Base-by-base conservation (phyloP, 2,113 vertebrate species). In the Corythaeola cristata region DNA sequence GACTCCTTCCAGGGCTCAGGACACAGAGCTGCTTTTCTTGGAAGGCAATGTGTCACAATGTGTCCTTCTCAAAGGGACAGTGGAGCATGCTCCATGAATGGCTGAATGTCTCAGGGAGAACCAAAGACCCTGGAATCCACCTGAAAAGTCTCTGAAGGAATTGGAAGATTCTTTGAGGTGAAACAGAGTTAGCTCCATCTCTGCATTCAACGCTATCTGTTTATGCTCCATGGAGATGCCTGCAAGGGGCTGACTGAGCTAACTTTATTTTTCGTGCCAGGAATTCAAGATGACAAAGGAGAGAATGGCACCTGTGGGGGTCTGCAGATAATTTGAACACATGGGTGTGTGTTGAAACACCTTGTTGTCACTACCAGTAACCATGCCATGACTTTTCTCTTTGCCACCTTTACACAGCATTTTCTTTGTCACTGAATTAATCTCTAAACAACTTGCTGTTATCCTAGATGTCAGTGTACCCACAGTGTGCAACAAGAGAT, bases 331-430 rank as follows among this genome's bases (percentile, higher is more conserved):
- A 74, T 68, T 50, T 3, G 12, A 62, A 37, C 16, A 10, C 33
- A 32, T 13, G 21, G 13, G 12, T 44, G 35, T 41, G 78, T 33
- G 52, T 55, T 49, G 35, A 58, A 86, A 85, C 92, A 35, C 21
- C 35, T 92, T 93, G 71, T 91, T 94, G 95, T 90, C 88, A 73
- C 66, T 92, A 87, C 74, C 76, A 62, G 95, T 90, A 93, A 76
- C 90, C 84, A 92, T 72, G 88, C 86, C 45, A 75, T 4, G 21
- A 27, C 32, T 87, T 85, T 89, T 94, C 58, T 95, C 32, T 85
- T 94, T 94, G 75, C 78, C 52, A 79, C 26, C 30, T 53, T 90
- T 75, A 81, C 60, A 32, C 37, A 76, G 86, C 56, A 17, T 92
- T 87, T 89, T 44, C 83, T 92, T 96, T 90, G 95, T 86, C 73